Evolutionary conservation across 2,888 invertebrate species (phyloP).

Genomic region (Zhengitettix transpicula): DNA sequence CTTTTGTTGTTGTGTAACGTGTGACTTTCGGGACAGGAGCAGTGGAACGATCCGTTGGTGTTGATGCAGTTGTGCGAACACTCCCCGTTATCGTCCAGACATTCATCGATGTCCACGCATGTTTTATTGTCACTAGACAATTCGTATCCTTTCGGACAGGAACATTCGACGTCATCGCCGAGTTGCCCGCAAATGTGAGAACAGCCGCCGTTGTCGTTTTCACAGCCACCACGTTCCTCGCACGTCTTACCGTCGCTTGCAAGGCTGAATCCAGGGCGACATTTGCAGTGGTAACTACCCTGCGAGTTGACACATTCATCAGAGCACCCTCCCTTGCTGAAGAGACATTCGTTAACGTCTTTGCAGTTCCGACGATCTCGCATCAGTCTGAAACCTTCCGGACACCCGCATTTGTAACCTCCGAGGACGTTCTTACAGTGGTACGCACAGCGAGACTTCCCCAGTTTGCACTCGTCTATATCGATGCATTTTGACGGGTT

Average conservation of each 20-base stretch:
- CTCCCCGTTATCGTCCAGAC: constrained; percentile 13
- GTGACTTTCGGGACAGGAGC: constrained; percentile 8
- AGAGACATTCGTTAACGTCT: constrained; percentile 10
- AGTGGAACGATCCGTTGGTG: constrained; percentile 25
- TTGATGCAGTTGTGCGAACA: constrained; percentile 39
- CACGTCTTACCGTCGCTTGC: constrained; percentile 27
- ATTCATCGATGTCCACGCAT: constrained; percentile 9
- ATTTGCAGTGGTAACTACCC: constrained; percentile 44
- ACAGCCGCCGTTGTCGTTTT: constrained; percentile 23
- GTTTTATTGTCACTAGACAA: constrained; percentile 21
- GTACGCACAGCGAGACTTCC: constrained; percentile 21
- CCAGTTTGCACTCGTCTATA: constrained; percentile 20
- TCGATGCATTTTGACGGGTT: constrained; percentile 20
- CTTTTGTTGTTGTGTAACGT: constrained; percentile 21
- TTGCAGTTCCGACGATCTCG: constrained; percentile 5
- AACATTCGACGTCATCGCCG: constrained; percentile 32
- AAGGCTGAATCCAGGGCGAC: constrained; percentile 27
- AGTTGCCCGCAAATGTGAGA: constrained; percentile 18
- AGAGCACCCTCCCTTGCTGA: constrained; percentile 19
- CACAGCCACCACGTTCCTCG: constrained; percentile 27
- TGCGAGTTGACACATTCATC: constrained; percentile 42
- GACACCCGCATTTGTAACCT: constrained; percentile 19
- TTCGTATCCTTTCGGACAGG: constrained; percentile 11
- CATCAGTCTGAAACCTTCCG: constrained; percentile 22
- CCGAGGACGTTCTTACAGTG: constrained; percentile 24